A percentile compares a stretch with the other conserved stretches of the same genome.
Evolutionary conservation across 2,797 vertebrate species (phyloP).

Genomic region (Neoniphon sammara): DNA sequence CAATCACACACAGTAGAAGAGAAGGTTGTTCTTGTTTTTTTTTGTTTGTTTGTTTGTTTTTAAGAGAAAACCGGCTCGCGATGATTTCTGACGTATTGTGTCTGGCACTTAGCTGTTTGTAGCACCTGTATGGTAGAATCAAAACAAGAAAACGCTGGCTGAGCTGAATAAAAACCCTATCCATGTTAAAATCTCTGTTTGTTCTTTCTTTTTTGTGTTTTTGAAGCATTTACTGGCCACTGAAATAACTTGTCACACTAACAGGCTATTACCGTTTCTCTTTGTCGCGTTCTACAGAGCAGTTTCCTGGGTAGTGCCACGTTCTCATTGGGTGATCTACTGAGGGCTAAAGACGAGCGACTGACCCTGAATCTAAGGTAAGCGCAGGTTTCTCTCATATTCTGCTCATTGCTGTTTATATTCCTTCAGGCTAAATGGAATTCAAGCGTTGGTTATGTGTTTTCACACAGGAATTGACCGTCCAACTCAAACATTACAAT

Average conservation of each 20-base stretch:
- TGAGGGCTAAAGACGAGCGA: slow-evolving; percentile 91
- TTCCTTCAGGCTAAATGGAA: slow-evolving; percentile 29
- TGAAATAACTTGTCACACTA: neutral
- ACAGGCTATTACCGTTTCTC: neutral
- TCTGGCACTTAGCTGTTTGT: neutral
- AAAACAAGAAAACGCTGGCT: neutral
- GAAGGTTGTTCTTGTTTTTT: slow-evolving; percentile 4
- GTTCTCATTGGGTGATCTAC: slow-evolving; percentile 90
- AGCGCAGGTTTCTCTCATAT: slow-evolving; percentile 58
- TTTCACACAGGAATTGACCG: slow-evolving; percentile 47
- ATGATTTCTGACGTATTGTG: slow-evolving; percentile 13
- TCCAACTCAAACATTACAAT: slow-evolving; percentile 37
- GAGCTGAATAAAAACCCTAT: neutral
- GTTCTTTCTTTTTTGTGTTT: neutral
- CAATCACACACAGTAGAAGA: neutral
- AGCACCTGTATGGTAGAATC: neutral
- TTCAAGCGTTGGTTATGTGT: slow-evolving; percentile 19
- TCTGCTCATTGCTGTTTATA: slow-evolving; percentile 13
- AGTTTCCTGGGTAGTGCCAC: slow-evolving; percentile 92
- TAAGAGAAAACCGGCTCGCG: slow-evolving; percentile 24
- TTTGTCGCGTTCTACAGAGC: slow-evolving; percentile 81
- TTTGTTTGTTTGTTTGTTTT: too few relatives aligned
- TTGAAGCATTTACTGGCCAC: neutral
- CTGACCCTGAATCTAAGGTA: slow-evolving; percentile 93
- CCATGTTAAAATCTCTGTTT: neutral